Percentiles rank a stretch among this genome's conserved stretches.
Evolutionary conservation across 2,113 vertebrate species (phyloP).

Genomic region (Campylorhamphus procurvoides): DNA sequence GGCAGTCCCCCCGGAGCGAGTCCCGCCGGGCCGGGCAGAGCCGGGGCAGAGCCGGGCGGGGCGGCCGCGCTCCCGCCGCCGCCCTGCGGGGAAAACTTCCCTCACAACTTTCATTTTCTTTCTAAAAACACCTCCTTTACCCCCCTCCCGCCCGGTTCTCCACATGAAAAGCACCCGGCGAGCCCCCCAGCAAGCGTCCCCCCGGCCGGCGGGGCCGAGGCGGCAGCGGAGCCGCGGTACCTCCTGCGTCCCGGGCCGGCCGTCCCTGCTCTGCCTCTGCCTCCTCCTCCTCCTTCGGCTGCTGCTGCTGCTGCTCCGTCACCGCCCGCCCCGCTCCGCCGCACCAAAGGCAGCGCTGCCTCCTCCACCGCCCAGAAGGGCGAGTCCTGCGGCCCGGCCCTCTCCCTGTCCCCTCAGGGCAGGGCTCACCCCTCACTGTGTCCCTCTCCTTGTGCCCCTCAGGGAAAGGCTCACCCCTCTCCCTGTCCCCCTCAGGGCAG

Average conservation of each 20-base stretch:
- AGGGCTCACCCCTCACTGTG: too few species aligned
- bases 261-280: not conserved
- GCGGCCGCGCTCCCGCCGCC: not conserved
- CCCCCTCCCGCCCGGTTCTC: fast-evolving
- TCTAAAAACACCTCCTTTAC: not conserved
- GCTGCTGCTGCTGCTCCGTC: not conserved
- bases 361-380: not conserved
- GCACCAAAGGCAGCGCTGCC: not conserved
- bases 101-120: not conserved
- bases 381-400: not conserved
- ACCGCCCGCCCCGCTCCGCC: not conserved
- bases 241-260: not conserved
- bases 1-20: not conserved
- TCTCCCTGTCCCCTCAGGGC: too few species aligned
- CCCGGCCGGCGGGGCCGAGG: not conserved
- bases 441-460: too few species aligned
- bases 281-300: not conserved
- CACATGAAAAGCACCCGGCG: not conserved
- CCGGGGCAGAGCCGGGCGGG: not conserved
- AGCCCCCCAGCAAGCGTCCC: not conserved
- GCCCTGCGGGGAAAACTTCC: not conserved
- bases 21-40: too few species aligned
- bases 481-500: too few species aligned
- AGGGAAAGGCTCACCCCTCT: too few species aligned
- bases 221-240: not conserved